Percentiles rank a stretch among this genome's conserved stretches.
Conservation (phyloP, 2,797 vertebrate genomes). For the Pteronotus mesoamericanus region DNA sequence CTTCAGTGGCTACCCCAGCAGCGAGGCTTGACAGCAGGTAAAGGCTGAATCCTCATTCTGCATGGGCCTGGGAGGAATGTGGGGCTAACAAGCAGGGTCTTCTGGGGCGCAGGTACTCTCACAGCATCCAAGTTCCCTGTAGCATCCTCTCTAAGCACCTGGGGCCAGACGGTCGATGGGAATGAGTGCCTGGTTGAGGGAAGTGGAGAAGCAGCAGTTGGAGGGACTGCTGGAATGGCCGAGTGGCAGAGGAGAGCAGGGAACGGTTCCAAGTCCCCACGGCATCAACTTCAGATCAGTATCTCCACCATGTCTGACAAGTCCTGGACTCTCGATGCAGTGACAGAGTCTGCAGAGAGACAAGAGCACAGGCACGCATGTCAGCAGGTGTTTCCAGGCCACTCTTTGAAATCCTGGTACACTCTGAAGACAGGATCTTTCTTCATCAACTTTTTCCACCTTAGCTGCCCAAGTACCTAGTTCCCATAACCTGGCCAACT, state of each 20-base stretch:
- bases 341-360: constrained; percentile 61
- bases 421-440: background rate
- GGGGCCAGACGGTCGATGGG: background rate
- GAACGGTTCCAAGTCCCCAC: background rate
- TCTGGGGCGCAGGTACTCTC: background rate
- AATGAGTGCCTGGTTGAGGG: background rate
- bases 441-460: background rate
- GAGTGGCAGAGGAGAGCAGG: background rate
- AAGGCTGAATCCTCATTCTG: background rate
- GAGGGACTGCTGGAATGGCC: background rate
- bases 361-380: background rate
- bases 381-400: background rate
- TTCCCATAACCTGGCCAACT: background rate
- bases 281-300: constrained; percentile 78
- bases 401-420: background rate
- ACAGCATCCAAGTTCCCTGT: background rate
- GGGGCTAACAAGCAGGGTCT: background rate
- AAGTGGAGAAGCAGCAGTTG: background rate
- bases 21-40: background rate
- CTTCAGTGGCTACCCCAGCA: background rate
- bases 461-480: background rate
- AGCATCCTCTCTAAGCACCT: background rate
- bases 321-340: constrained; percentile 74
- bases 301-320: constrained; percentile 86
- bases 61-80: background rate